These are phyloP conservation scores for Sphaerodactylus townsendi DNA, from an alignment of 2,113 vertebrate species.

Conservation along the genomic window DNA sequence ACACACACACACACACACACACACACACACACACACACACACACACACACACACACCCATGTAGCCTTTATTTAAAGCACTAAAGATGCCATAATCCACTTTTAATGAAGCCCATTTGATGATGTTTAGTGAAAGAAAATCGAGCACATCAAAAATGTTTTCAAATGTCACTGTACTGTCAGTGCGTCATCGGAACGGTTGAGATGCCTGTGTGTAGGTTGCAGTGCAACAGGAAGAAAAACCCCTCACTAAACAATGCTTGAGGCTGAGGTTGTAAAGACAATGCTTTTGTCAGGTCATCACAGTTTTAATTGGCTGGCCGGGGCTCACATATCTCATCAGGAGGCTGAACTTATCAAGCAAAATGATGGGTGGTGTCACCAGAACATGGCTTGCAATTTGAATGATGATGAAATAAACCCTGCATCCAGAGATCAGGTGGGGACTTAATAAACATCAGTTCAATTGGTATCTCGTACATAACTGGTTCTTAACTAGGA, in stretches of 20 bases:
- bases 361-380: conserved; percentile 27
- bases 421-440: not conserved
- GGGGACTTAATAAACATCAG: not conserved
- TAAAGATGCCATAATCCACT: conserved; percentile 36
- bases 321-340: conserved; percentile 39
- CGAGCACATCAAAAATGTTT: conserved; percentile 43
- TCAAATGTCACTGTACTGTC: conserved; percentile 58
- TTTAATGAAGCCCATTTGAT: conserved; percentile 24
- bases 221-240: not conserved
- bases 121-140: conserved; percentile 39
- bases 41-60: conserved; percentile 8
- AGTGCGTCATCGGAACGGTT: not conserved
- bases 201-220: conserved; percentile 47
- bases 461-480: not conserved
- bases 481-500: conserved; percentile 9
- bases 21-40: no score
- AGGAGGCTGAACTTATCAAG: conserved; percentile 34
- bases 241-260: conserved; percentile 28
- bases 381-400: not conserved
- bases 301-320: conserved; percentile 54
- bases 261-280: conserved; percentile 24
- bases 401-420: conserved; percentile 32
- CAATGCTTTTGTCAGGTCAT: conserved; percentile 47
- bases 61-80: conserved; percentile 38
- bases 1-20: no score